A percentile compares a stretch with the other conserved stretches of the same genome.
Evolutionary conservation across 2,888 invertebrate species (phyloP).

Genomic region (Salpingus planirostris): DNA sequence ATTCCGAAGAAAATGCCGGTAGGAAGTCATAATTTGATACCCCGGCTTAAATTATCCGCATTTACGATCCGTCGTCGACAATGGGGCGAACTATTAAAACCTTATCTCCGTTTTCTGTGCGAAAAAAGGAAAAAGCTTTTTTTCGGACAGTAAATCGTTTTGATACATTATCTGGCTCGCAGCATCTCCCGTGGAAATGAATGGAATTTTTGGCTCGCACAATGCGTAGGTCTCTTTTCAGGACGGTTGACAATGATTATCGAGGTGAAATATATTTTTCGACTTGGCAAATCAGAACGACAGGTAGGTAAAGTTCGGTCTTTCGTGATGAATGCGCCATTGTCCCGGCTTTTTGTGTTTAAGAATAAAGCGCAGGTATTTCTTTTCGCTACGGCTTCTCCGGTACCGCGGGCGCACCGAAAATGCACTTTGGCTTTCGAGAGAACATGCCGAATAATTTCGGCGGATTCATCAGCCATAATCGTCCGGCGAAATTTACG

Average conservation of each 20-base stretch:
- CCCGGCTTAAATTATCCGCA: conserved; percentile 2
- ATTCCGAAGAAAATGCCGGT: too few species aligned
- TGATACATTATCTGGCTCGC: conserved; percentile 26
- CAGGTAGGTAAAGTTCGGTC: conserved; percentile 38
- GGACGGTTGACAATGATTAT: conserved; percentile 36
- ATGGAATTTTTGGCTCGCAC: conserved; percentile 20
- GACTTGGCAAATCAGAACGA: conserved; percentile 39
- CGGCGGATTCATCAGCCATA: conserved; percentile 5
- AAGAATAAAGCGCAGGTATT: conserved; percentile 35
- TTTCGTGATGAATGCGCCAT: conserved; percentile 29
- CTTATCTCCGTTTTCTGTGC: not conserved
- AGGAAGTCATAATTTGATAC: conserved; percentile 25
- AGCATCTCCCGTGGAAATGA: conserved; percentile 24
- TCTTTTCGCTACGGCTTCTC: conserved; percentile 30
- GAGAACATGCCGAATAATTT: too few species aligned
- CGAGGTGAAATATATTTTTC: conserved; percentile 39
- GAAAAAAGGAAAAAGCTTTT: conserved; percentile 1
- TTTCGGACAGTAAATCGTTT: conserved; percentile 2
- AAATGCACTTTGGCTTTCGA: too few species aligned
- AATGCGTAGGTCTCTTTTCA: conserved; percentile 21
- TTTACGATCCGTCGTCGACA: conserved; percentile 15
- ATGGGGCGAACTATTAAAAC: not conserved
- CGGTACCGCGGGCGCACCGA: too few species aligned
- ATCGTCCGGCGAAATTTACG: conserved; percentile 1
- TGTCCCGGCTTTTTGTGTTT: conserved; percentile 29